Evolutionary conservation across 2,113 vertebrate species (phyloP).

Genomic region (Mastomys natalensis): DNA sequence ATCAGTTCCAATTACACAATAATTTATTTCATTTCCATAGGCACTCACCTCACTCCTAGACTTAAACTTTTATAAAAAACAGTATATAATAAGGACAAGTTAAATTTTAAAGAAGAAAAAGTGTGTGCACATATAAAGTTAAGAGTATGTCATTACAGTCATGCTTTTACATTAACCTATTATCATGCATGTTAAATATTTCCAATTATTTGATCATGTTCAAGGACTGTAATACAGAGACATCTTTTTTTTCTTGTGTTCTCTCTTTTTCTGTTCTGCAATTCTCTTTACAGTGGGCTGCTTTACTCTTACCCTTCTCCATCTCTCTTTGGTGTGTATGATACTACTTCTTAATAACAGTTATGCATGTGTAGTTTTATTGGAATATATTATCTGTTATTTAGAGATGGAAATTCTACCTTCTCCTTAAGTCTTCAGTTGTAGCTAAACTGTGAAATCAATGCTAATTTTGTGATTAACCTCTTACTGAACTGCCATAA

Average conservation of each 20-base stretch:
- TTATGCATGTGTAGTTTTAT: not conserved
- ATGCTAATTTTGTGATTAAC: not conserved
- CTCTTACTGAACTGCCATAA: not conserved
- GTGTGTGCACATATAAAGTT: not conserved
- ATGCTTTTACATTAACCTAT: constrained; percentile 22
- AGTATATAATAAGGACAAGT: not conserved
- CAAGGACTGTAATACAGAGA: not conserved
- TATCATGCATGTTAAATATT: not conserved
- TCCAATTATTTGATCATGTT: not conserved
- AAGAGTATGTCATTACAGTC: not conserved
- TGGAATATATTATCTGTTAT: not conserved
- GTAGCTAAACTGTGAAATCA: not conserved
- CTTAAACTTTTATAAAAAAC: constrained; percentile 34
- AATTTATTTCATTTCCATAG: constrained; percentile 2
- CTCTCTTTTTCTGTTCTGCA: not conserved
- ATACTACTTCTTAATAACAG: not conserved
- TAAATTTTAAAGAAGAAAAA: not conserved
- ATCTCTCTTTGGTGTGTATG: not conserved
- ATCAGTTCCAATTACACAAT: not conserved
- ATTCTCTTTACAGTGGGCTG: not conserved
- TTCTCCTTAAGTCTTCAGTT: not conserved
- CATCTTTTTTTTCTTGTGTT: not conserved
- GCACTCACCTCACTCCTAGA: not conserved
- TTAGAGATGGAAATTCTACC: not conserved
- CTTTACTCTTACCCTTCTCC: not conserved